Base-by-base conservation (phyloP, 2,888 invertebrate genomes). In the Drosophila hamatofila region DNA sequence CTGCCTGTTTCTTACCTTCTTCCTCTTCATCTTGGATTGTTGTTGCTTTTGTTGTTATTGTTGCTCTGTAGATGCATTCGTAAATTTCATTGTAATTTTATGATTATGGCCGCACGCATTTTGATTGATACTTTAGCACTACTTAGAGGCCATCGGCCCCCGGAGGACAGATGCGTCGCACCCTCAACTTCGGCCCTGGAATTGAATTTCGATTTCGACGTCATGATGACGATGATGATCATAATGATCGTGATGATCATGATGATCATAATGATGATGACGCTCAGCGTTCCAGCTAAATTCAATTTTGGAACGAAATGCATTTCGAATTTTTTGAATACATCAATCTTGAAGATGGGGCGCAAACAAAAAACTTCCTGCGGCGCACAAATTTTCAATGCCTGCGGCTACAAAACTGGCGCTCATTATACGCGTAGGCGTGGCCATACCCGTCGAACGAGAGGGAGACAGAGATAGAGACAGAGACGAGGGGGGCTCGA, bases 71-170 rank as follows among this genome's bases (percentile, higher is more conserved):
- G 75, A 66, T 77, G 71, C 84, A 88, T 84, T 89, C 78, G 89
- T 75, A 86, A 75, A 84, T 80, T 84, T 84, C 87, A 77, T 72
- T 75, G 90, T 88, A 90, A 90, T 90, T 89, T 86, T 86, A 90
- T 83, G 84, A 84, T 88, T 86, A 88, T 83, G 71, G 67, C 89
- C 75, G 84, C 87, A 84, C 84, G 88, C 83, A 88, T 83, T 88
- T 88, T 88, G 88, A 86, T 86, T 86, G 86, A 86, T 86, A 86
- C 88, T 88, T 86, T 88, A 75, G 81, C 86, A 83, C 88, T 83
- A 86, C 81, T 86, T 83, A 78, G 73, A 56, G 83, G 81, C 77
- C 81, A 78, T 66, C 68, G 77, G 51, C 62, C 66, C 35, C 48
- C 33, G 27, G 30, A 56, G 69, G 49, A 58, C 54, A 41, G 27